Evolutionary conservation across 2,888 invertebrate genomes (phyloP), one percentile per base, ranked within the genome.

Genomic region (Euzophera pinguis): DNA sequence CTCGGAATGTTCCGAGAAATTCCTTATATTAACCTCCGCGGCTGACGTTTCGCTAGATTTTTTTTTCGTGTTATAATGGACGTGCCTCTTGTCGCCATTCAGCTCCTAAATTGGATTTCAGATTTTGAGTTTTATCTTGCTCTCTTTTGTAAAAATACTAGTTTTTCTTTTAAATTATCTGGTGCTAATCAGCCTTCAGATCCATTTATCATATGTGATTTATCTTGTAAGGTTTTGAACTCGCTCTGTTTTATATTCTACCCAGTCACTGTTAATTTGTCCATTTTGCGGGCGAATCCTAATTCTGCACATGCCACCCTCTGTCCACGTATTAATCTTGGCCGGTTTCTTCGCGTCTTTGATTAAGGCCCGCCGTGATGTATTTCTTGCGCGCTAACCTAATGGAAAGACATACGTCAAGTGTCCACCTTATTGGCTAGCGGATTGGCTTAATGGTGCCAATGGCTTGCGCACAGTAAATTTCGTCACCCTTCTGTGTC

Each of bases 371-470:
- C 67, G 71, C 75, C 62, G 81, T 89, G 88, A 90, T 87, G 84
- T 88, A 90, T 90, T 87, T 87, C 85, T 86, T 88, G 81, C 78
- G 69, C 76, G 76, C 78, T 74, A 80, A 82, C 84, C 78, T 90
- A 89, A 90, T 89, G 87, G 88, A 83, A 88, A 82, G 78, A 69
- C 84, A 88, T 90, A 84, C 82, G 77, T 90, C 89, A 90, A 88
- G 88, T 84, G 84, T 83, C 86, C 75, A 83, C 86, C 78, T 84
- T 88, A 89, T 89, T 89, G 86, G 84, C 79, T 73, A 70, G 79
- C 72, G 78, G 78, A 85, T 85, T 80, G 83, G 78, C 73, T 82
- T 84, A 82, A 87, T 84, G 73, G 78, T 76, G 78, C 73, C 83
- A 78, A 80, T 78, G 76, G 67, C 69, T 73, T 71, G 55, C 65